A percentile compares a stretch with the other conserved stretches of the same genome.
Evolutionary conservation across 53 echinoderm and acorn worm species (phyloP).

Genomic region (Luidia sarsii): DNA sequence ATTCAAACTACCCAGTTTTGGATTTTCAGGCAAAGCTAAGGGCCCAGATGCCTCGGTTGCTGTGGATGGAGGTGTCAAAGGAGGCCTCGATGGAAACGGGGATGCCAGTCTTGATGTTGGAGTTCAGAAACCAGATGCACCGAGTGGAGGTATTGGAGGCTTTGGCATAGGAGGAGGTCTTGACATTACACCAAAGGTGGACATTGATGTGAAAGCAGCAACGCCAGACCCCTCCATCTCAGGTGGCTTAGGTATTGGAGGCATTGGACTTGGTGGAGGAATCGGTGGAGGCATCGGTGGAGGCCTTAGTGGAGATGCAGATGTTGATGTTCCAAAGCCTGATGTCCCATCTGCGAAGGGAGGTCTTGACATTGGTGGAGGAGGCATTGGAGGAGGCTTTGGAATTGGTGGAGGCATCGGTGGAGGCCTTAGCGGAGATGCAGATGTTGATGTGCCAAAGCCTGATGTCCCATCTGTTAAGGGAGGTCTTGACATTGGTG

Average conservation of each 20-base stretch:
- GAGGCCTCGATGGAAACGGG: constrained; percentile 39
- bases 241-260: constrained; percentile 14
- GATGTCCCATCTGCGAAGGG: no score
- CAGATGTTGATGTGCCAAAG: constrained; percentile 32
- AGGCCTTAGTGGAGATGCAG: not conserved
- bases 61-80: constrained; percentile 23
- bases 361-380: not conserved
- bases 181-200: no score
- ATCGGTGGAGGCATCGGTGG: constrained; percentile 6
- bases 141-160: constrained; percentile 8
- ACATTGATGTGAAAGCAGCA: constrained; percentile 9
- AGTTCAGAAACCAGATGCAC: constrained; percentile 24
- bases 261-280: constrained; percentile 25
- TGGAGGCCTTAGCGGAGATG: not conserved
- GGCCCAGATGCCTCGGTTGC: constrained; percentile 12
- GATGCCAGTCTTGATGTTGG: constrained; percentile 28
- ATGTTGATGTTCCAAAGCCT: no score
- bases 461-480: constrained; percentile 25
- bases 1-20: constrained; percentile 9
- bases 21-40: constrained; percentile 25
- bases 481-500: constrained; percentile 20
- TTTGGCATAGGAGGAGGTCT: constrained; percentile 5
- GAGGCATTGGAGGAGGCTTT: not conserved
- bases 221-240: constrained; percentile 46
- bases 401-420: constrained; percentile 3